These are phyloP conservation scores for Cygnus atratus DNA, from an alignment of 2,113 vertebrate genomes.

Conservation along the genomic window DNA sequence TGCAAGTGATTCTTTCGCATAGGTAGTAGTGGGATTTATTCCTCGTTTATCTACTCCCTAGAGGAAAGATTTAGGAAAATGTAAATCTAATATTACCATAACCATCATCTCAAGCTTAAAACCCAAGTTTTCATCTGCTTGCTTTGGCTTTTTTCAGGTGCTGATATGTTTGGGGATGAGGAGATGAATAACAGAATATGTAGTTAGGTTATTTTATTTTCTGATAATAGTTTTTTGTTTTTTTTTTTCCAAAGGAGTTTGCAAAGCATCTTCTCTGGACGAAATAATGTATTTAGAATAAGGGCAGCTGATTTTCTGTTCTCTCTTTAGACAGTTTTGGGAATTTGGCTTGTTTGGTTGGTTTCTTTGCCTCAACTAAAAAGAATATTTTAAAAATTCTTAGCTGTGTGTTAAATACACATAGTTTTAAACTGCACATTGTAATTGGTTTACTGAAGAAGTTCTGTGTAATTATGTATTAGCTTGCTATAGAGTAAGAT, in stretches of 20 bases:
- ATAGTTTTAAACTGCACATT: background rate
- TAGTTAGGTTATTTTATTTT: background rate
- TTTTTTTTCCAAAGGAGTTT: background rate
- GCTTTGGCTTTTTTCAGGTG: background rate
- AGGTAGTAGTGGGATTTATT: background rate
- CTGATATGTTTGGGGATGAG: background rate
- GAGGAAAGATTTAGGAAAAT: slow-evolving; percentile 5
- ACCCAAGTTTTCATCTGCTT: background rate
- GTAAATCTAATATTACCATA: background rate
- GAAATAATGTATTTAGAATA: background rate
- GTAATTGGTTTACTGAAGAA: background rate
- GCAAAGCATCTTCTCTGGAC: background rate
- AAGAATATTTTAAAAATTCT: background rate
- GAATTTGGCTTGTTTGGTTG: background rate
- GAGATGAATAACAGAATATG: background rate
- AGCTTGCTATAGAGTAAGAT: background rate
- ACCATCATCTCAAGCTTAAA: background rate
- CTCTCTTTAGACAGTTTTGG: background rate
- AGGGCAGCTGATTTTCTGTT: background rate
- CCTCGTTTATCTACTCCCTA: background rate
- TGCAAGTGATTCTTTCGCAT: background rate
- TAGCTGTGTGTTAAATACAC: background rate
- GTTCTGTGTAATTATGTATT: background rate
- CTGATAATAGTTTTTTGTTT: background rate
- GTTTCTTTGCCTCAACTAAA: background rate